Base-by-base conservation (phyloP, 2,797 vertebrate genomes). In the Parauchenoglanis punctatus region DNA sequence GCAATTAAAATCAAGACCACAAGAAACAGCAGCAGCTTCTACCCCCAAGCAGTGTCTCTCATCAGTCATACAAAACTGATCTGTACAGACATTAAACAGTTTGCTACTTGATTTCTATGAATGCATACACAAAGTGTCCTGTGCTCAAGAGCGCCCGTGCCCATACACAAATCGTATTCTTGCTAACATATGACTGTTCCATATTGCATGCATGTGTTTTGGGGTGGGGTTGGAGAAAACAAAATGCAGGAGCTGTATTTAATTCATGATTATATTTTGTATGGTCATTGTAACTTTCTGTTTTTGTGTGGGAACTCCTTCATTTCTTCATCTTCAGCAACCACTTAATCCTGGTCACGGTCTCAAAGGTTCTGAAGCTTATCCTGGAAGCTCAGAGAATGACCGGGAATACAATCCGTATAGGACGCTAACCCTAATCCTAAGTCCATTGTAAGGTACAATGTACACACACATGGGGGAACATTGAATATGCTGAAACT, bases 1-100 rank as follows among this genome's bases (percentile, higher is more conserved):
- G 78, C 56, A 81, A 81, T 81, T 81, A 81, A 61, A 81, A 25
- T 35, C 11, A 81, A 10, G 6, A 31, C 49, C 28, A 78, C 23
- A 25, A 49, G 6, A 78, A 81, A 61, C 54, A 80, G 28, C 54
- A 81, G 44, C 35, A 23, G 78, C 35, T 81, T 44, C 56, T 25
- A 59, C 56, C 31, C 54, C 2, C 56, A 61, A 61, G 78, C 11
- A 0, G 5, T 81, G 56, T 44, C 56, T 44, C 11, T 25, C 18
- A 44, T 59, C 23, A 44, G 3, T 58, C 28, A 40, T 59, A 40
- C 28, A 7, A 20, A 56, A 56, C n/a, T 11, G 31, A 59, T 80
- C 54, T 80, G 18, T 59, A 25, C 18, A 81, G 76, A 35, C 28
- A 28, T 31, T 78, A 78, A 80, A 58, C 28, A 59, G 7, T 80